Conservation (phyloP, 2,888 invertebrate species). For the Hyppa rectilinea region DNA sequence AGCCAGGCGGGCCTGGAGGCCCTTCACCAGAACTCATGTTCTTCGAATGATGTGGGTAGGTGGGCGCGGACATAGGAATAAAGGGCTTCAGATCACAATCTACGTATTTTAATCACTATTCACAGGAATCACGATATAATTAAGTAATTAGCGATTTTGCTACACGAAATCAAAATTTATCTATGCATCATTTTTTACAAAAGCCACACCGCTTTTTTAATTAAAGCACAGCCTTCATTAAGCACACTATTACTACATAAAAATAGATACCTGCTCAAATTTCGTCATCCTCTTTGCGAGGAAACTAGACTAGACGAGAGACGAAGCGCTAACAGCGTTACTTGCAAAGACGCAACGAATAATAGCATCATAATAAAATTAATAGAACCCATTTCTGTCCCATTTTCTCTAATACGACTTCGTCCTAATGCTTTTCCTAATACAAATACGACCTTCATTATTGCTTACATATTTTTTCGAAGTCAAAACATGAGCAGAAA, state of each 20-base stretch:
- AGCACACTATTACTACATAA: neutral
- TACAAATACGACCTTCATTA: conserved; percentile 43
- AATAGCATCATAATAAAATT: conserved; percentile 56
- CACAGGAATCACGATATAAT: too few species aligned
- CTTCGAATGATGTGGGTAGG: too few species aligned
- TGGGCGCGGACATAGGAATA: too few species aligned
- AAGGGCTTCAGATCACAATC: too few species aligned
- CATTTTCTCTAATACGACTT: conserved; percentile 42
- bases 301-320: conserved; percentile 25
- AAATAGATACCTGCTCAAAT: conserved; percentile 17
- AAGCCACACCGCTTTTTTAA: neutral
- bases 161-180: too few species aligned
- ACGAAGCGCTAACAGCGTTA: conserved; percentile 34
- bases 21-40: too few species aligned
- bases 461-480: conserved; percentile 47
- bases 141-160: too few species aligned
- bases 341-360: conserved; percentile 42
- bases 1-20: too few species aligned
- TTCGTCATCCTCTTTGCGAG: conserved; percentile 25
- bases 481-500: conserved; percentile 57
- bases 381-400: conserved; percentile 44
- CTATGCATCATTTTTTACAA: neutral
- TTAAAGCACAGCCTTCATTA: neutral
- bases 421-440: conserved; percentile 39
- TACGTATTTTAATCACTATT: too few species aligned